Evolutionary conservation across 2,888 invertebrate genomes (phyloP).

Genomic region (Dilophus febrilis): DNA sequence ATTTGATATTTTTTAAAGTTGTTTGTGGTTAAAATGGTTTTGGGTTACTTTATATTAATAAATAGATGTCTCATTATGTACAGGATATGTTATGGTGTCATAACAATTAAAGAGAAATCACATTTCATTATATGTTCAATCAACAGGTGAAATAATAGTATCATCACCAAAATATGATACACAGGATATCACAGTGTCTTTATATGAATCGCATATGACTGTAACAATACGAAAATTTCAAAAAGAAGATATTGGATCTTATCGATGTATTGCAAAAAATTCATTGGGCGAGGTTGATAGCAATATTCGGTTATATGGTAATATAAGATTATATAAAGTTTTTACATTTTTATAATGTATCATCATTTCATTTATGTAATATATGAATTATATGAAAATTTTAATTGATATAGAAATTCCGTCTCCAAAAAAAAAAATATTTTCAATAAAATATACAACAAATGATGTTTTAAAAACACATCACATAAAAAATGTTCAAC

Average conservation of each 20-base stretch:
- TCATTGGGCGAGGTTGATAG: slow-evolving; percentile 77
- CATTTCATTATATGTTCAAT: slow-evolving; percentile 8
- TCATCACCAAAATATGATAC: slow-evolving; percentile 66
- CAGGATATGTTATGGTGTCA: no score
- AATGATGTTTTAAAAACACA: slow-evolving; percentile 26
- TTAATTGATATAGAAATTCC: slow-evolving; percentile 61
- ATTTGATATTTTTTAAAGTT: no score
- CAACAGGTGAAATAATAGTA: slow-evolving; percentile 67
- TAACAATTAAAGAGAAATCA: no score
- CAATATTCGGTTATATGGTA: slow-evolving; percentile 73
- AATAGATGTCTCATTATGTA: no score
- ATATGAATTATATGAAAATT: no score
- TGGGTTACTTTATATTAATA: no score
- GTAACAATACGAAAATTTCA: slow-evolving; percentile 60
- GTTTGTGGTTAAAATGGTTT: no score
- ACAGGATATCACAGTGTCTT: slow-evolving; percentile 46
- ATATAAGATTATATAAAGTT: no score
- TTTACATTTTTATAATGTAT: no score
- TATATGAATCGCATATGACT: slow-evolving; percentile 69
- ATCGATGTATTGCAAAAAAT: slow-evolving; percentile 74
- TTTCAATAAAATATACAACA: slow-evolving; percentile 32
- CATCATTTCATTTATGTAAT: no score
- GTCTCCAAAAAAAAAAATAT: slow-evolving; percentile 44
- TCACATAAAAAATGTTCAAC: slow-evolving; percentile 28
- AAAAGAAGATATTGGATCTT: slow-evolving; percentile 59